Conservation (phyloP, 2,888 invertebrate species). For the Chromoteleia sp. region DNA sequence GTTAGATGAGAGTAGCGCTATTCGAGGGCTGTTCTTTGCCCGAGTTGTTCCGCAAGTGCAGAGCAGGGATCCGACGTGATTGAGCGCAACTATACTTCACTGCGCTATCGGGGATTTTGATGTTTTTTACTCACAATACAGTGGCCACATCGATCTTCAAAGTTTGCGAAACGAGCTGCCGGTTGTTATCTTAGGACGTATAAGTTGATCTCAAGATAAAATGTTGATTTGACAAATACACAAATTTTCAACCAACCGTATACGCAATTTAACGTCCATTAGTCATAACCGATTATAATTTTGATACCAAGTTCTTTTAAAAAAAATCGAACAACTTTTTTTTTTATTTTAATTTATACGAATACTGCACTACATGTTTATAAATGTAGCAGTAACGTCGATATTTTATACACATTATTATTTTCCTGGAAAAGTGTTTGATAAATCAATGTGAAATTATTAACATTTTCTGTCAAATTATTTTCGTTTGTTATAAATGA, state of each 20-base stretch:
- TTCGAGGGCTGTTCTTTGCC: slow-evolving; percentile 64
- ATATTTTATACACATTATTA: no score
- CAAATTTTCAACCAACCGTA: slow-evolving; percentile 23
- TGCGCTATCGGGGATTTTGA: slow-evolving; percentile 68
- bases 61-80: slow-evolving; percentile 60
- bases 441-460: no score
- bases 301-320: no score
- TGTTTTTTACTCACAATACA: slow-evolving; percentile 67
- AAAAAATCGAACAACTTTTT: no score
- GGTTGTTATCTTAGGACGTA: slow-evolving; percentile 62
- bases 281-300: neutral
- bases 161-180: slow-evolving; percentile 70
- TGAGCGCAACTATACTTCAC: slow-evolving; percentile 69
- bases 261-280: slow-evolving; percentile 21
- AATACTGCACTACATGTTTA: no score
- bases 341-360: no score
- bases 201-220: slow-evolving; percentile 58
- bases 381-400: no score
- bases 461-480: no score
- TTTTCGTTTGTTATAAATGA: neutral
- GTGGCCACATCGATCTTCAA: slow-evolving; percentile 66
- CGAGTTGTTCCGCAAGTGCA: slow-evolving; percentile 66
- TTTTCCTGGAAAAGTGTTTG: no score
- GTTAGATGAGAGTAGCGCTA: slow-evolving; percentile 61
- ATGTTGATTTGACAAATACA: slow-evolving; percentile 50